These are phyloP conservation scores for Halictus rubicundus DNA, from an alignment of 1,140 invertebrate species.

Conservation along the genomic window DNA sequence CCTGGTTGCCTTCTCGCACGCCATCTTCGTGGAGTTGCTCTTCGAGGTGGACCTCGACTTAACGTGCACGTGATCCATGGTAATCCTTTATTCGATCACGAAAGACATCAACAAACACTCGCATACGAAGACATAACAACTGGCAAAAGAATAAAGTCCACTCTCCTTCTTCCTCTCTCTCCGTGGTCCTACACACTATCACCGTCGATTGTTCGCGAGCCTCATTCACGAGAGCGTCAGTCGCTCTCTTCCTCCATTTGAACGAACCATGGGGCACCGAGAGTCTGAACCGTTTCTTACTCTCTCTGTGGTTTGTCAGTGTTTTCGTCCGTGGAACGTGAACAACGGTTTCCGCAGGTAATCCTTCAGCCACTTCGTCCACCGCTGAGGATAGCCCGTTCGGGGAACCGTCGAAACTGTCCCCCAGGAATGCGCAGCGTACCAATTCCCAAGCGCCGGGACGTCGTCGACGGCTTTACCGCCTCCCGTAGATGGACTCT, in stretches of 20 bases:
- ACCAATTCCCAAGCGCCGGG: too few relatives aligned
- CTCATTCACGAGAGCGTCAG: background rate
- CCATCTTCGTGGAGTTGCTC: constrained; percentile 74
- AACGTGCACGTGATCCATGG: constrained; percentile 73
- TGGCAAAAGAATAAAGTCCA: too few relatives aligned
- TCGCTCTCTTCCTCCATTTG: background rate
- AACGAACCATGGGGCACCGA: background rate
- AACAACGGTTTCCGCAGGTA: background rate
- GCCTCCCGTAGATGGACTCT: constrained; percentile 28
- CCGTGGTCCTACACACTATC: too few relatives aligned
- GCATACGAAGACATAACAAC: too few relatives aligned
- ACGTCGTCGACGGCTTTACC: constrained; percentile 29
- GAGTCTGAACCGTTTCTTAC: background rate
- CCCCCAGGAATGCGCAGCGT: background rate
- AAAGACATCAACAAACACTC: too few relatives aligned
- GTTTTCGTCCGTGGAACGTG: background rate
- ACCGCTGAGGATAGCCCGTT: background rate
- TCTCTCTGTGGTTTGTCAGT: background rate
- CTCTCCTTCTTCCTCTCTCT: too few relatives aligned
- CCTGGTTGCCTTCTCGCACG: constrained; percentile 76
- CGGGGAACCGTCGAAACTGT: constrained; percentile 6
- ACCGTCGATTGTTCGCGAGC: too few relatives aligned
- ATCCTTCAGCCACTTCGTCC: background rate
- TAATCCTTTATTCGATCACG: background rate
- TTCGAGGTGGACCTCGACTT: constrained; percentile 70